These are phyloP conservation scores for Axea sp. DNA, from an alignment of 2,888 invertebrate species.

Conservation along the genomic window DNA sequence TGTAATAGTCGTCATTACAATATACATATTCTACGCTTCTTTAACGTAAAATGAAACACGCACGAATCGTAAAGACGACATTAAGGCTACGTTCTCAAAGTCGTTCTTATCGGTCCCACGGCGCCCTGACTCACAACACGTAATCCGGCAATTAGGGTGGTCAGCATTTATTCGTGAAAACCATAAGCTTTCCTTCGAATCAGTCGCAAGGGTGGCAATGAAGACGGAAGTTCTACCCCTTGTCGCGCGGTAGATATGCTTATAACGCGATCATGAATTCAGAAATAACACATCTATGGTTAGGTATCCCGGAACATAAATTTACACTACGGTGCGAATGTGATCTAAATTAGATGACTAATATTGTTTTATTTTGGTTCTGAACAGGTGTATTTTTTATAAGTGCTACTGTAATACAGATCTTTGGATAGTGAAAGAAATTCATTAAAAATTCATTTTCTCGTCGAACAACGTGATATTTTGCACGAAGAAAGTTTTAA, in stretches of 20 bases:
- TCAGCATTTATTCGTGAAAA: slow-evolving; percentile 57
- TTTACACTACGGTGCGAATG: too few relatives aligned
- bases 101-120: slow-evolving; percentile 67
- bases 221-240: slow-evolving; percentile 46
- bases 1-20: slow-evolving; percentile 31
- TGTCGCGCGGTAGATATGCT: slow-evolving; percentile 36
- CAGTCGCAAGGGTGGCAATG: slow-evolving; percentile 30
- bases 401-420: slow-evolving; percentile 22
- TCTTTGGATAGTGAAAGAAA: slow-evolving; percentile 24
- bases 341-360: too few relatives aligned
- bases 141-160: slow-evolving; percentile 73
- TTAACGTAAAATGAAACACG: slow-evolving; percentile 32
- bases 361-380: too few relatives aligned
- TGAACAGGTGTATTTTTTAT: slow-evolving; percentile 3
- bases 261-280: slow-evolving; percentile 13
- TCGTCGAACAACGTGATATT: slow-evolving; percentile 16
- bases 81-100: slow-evolving; percentile 68
- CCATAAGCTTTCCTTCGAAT: slow-evolving; percentile 54
- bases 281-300: slow-evolving; percentile 25
- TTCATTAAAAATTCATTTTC: slow-evolving; percentile 41
- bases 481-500: slow-evolving; percentile 38
- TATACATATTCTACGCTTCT: slow-evolving; percentile 34
- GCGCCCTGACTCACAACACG: slow-evolving; percentile 71
- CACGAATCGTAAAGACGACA: slow-evolving; percentile 57
- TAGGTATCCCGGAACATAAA: too few relatives aligned